Conservation (phyloP, 1,140 invertebrate species). For the Forficula auricularia region DNA sequence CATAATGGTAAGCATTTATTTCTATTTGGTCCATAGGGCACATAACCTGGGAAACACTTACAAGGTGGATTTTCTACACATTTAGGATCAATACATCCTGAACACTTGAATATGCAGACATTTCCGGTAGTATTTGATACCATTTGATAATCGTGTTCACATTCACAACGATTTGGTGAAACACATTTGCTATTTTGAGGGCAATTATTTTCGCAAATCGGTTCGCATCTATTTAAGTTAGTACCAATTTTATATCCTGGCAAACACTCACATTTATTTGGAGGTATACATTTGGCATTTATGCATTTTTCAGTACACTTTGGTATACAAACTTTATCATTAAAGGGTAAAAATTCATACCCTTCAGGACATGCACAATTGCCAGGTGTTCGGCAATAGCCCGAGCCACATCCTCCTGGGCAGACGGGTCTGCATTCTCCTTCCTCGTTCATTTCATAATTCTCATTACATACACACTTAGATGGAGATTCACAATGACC, state of each 20-base stretch:
- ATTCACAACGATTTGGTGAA: too few species aligned
- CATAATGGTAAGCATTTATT: conserved; percentile 15
- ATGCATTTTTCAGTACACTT: conserved; percentile 39
- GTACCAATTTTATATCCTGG: not conserved
- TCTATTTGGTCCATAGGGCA: not conserved
- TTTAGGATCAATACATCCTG: conserved; percentile 15
- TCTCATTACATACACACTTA: conserved; percentile 4
- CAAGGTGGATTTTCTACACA: conserved; percentile 11
- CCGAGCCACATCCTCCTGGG: conserved; percentile 11
- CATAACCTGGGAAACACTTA: conserved; percentile 26
- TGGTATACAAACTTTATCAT: conserved; percentile 26
- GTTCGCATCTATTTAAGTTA: too few species aligned
- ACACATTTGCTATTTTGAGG: too few species aligned
- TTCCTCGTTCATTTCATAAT: conserved; percentile 10
- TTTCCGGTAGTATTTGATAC: conserved; percentile 1
- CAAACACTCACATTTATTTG: conserved; percentile 24
- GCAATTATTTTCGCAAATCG: too few species aligned
- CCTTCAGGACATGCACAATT: conserved; percentile 9
- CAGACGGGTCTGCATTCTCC: conserved; percentile 12
- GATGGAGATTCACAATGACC: conserved; percentile 10
- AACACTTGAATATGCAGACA: conserved; percentile 13
- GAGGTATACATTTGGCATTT: conserved; percentile 34
- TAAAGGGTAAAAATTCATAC: conserved; percentile 15
- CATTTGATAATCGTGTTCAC: not conserved
- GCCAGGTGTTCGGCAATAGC: conserved; percentile 10